These are phyloP conservation scores for Lates japonicus DNA, from an alignment of 2,797 vertebrate genomes.

Conservation along the genomic window DNA sequence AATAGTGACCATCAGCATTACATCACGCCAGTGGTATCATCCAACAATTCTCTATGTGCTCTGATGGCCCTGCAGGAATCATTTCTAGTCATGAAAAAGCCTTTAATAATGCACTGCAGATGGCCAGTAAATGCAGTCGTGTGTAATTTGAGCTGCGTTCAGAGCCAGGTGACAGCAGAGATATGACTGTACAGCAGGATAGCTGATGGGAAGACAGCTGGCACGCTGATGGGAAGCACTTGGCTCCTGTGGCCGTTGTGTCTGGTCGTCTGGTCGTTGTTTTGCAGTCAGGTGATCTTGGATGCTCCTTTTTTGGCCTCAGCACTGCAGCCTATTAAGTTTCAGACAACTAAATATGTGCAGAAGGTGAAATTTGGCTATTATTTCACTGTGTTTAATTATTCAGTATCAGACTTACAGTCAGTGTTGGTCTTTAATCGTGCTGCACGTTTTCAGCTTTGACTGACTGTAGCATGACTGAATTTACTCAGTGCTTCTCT, in stretches of 20 bases:
- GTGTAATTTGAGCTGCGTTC: constrained; percentile 69
- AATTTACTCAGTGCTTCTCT: neutral
- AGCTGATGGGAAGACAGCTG: constrained; percentile 69
- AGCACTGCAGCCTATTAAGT: neutral
- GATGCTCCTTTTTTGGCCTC: neutral
- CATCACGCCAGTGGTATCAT: constrained; percentile 48
- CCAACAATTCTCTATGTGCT: constrained; percentile 27
- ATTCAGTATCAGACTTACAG: neutral
- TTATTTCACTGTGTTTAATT: neutral
- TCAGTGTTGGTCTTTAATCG: neutral
- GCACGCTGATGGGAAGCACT: constrained; percentile 63
- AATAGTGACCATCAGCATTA: constrained; percentile 31
- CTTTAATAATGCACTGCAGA: constrained; percentile 62
- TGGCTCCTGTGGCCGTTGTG: constrained; percentile 28
- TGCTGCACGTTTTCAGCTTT: neutral
- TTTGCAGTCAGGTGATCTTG: constrained; percentile 33
- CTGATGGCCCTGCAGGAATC: constrained; percentile 35
- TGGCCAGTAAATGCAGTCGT: constrained; percentile 48
- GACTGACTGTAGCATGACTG: neutral
- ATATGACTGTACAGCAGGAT: constrained; percentile 45
- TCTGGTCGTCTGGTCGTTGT: constrained; percentile 17
- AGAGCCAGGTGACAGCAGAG: constrained; percentile 47
- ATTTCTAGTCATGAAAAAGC: constrained; percentile 41
- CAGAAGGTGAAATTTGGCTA: constrained; percentile 1
- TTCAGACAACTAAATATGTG: neutral